These are phyloP conservation scores for Psammodynastes pulverulentus DNA, from an alignment of 2,113 vertebrate genomes.

Conservation along the genomic window DNA sequence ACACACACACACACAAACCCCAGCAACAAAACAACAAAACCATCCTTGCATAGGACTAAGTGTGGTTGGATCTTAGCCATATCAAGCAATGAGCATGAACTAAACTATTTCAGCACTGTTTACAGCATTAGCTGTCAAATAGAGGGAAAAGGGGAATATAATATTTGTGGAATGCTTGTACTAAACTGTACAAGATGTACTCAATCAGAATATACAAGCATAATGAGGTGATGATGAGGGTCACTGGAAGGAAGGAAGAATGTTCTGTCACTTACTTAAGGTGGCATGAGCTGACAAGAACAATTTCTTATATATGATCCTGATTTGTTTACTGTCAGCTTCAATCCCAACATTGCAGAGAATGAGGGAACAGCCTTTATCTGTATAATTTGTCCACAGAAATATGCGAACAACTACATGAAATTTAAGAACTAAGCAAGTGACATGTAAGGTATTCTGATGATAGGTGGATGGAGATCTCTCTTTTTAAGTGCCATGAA, in stretches of 20 bases:
- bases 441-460: too few relatives aligned
- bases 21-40: neutral
- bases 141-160: neutral
- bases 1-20: neutral
- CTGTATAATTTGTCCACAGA: neutral
- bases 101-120: neutral
- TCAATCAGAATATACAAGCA: neutral
- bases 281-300: neutral
- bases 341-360: neutral
- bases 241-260: neutral
- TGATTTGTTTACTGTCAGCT: neutral
- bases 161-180: neutral
- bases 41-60: neutral
- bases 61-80: neutral
- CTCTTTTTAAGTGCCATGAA: neutral
- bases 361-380: neutral
- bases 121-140: neutral
- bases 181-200: neutral
- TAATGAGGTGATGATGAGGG: neutral
- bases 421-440: neutral
- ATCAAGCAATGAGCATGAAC: neutral
- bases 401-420: neutral
- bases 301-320: neutral
- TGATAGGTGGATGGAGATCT: neutral
- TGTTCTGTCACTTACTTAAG: neutral